Evolutionary conservation across 1,140 invertebrate species (phyloP), one percentile per base, ranked within the genome.

Genomic region (Aphis craccivora): DNA sequence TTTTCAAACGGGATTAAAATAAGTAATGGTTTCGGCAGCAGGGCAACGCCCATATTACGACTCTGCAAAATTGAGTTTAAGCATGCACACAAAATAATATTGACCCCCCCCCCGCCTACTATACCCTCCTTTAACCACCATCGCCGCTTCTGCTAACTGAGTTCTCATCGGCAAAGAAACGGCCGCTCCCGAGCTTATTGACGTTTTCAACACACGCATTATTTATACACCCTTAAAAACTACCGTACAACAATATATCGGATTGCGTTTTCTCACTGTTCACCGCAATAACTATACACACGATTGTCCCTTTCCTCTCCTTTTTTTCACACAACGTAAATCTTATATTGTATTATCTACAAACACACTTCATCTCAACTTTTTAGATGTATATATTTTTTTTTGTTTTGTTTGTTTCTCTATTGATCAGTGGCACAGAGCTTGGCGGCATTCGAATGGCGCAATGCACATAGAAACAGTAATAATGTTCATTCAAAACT

Each of bases 1-100:
- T 93, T 93, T 93, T 93, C 91, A 93, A 93, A 45, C 51, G 25
- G 91, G 91, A 86, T 93, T 93, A 93, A 93, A 93, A 93, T 93
- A 93, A 84, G 91, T 93, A 93, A 93, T 86, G 91, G 48, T 86
- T 93, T 93, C 91, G 37, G 67, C 67, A 51, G 37, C 1, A 51
- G 48, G 91, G 76, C 81, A 30, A 93, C 91, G 91, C 91, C 91
- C 91, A 84, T 55, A 55, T 53, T 93, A 93, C 76, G 91, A 53
- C n/a, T 86, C 11, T 11, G 48, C 51, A 37, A 93, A 86, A 93
- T 93, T 86, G 81, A 84, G 91, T 93, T 93, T 93, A 86, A 37
- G 91, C 91, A 93, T 93, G 91, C 81, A 93, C 91, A 86, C 51
- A 25, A 93, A 93, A 93, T 92, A 92, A 53, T 93, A 93, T 76